A percentile compares a stretch with the other conserved stretches of the same genome.
These are phyloP conservation scores for Percina caprodes DNA, from an alignment of 2,113 vertebrate genomes.

Conservation along the genomic window DNA sequence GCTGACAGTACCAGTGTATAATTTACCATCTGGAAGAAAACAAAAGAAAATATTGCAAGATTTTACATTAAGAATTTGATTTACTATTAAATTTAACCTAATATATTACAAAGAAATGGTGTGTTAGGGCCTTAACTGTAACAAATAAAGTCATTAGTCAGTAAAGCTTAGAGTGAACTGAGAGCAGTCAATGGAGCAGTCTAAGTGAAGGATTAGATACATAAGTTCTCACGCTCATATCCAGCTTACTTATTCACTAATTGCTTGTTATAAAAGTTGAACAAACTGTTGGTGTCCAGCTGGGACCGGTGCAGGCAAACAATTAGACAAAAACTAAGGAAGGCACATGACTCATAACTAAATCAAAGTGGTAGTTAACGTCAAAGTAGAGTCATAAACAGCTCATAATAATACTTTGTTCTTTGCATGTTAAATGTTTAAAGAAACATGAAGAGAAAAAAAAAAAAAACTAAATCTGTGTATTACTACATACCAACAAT, in stretches of 20 bases:
- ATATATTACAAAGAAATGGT: conserved; percentile 6
- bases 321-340: conserved; percentile 26
- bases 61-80: conserved; percentile 6
- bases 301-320: conserved; percentile 36
- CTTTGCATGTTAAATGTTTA: neutral
- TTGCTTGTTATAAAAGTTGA: conserved; percentile 63
- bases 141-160: neutral
- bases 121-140: neutral
- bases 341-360: conserved; percentile 55
- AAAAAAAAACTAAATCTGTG: neutral
- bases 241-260: conserved; percentile 59
- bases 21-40: conserved; percentile 89
- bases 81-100: conserved; percentile 21
- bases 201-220: conserved; percentile 31
- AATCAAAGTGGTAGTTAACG: conserved; percentile 47
- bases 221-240: conserved; percentile 40
- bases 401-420: conserved; percentile 21
- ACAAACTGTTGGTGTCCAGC: conserved; percentile 52
- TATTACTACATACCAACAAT: conserved; percentile 89
- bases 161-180: neutral
- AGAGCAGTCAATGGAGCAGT: conserved; percentile 21
- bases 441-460: neutral
- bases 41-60: neutral
- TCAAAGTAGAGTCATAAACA: conserved; percentile 34
- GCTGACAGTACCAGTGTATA: conserved; percentile 95